Evolutionary conservation across 2,113 vertebrate species (phyloP).

Genomic region (Phaethornis superciliosus): DNA sequence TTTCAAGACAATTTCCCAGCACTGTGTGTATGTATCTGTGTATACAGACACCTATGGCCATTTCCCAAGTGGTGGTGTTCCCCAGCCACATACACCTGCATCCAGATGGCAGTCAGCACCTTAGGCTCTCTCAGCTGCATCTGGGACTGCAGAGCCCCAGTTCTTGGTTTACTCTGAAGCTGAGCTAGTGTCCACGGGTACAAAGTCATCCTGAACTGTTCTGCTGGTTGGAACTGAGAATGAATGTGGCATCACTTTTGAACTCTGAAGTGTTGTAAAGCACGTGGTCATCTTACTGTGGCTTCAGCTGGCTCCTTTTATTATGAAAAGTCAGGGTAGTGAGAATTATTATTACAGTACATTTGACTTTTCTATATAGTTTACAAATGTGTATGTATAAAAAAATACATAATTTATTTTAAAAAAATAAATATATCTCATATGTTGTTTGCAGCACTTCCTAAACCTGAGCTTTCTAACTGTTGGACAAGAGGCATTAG

Average conservation of each 20-base stretch:
- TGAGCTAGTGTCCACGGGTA: accelerated
- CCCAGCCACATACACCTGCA: neutral
- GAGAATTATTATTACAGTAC: neutral
- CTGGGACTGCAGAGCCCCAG: neutral
- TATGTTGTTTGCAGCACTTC: neutral
- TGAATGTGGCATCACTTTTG: neutral
- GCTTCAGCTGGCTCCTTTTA: neutral
- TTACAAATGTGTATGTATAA: neutral
- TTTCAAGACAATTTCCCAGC: neutral
- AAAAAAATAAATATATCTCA: too few relatives aligned
- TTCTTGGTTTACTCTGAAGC: neutral
- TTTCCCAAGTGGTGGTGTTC: neutral
- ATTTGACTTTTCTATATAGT: neutral
- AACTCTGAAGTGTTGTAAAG: neutral
- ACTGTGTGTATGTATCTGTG: accelerated
- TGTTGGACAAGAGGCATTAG: neutral
- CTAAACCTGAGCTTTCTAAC: neutral
- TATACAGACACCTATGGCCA: accelerated
- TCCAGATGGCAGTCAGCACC: neutral
- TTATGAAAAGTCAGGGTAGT: neutral
- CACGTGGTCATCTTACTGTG: neutral
- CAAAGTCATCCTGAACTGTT: neutral
- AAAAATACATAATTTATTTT: too few relatives aligned
- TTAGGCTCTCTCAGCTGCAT: neutral
- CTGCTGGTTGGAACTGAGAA: neutral